A percentile compares a stretch with the other conserved stretches of the same genome.
These are phyloP conservation scores for Rotaria socialis DNA, from an alignment of 2,888 invertebrate genomes.

Conservation along the genomic window DNA sequence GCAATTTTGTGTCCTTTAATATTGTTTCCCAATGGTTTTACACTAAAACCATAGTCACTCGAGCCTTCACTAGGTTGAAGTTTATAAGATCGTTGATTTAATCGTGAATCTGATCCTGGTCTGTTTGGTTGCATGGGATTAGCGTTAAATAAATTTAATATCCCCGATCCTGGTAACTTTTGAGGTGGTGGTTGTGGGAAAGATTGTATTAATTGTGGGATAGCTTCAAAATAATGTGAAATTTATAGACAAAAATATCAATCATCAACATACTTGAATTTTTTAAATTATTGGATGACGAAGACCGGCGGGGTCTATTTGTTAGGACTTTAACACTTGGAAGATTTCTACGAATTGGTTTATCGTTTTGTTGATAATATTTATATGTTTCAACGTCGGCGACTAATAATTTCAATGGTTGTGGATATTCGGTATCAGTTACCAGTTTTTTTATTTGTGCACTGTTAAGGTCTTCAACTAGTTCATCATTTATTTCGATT, in stretches of 20 bases:
- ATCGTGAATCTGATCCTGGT: no score
- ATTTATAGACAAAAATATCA: no score
- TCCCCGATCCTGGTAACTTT: no score
- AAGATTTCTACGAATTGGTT: background rate
- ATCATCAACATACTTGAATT: no score
- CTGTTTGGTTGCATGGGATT: background rate
- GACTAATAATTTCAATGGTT: background rate
- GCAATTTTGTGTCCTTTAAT: background rate
- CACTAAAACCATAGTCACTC: background rate
- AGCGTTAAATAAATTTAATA: no score
- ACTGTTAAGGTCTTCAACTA: background rate
- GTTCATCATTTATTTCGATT: background rate
- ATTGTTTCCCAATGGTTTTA: background rate
- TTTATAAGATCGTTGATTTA: background rate
- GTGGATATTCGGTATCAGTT: background rate
- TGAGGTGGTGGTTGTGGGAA: no score
- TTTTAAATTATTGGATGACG: background rate
- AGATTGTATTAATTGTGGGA: no score
- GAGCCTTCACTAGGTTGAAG: background rate
- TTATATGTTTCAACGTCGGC: background rate
- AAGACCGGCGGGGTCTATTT: background rate
- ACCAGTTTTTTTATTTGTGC: background rate
- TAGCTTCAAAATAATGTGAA: no score
- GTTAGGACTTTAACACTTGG: background rate
- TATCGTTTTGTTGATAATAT: background rate